Evolutionary conservation across 2,888 invertebrate genomes (phyloP).

Genomic region (Pardosa pseudoannulata): DNA sequence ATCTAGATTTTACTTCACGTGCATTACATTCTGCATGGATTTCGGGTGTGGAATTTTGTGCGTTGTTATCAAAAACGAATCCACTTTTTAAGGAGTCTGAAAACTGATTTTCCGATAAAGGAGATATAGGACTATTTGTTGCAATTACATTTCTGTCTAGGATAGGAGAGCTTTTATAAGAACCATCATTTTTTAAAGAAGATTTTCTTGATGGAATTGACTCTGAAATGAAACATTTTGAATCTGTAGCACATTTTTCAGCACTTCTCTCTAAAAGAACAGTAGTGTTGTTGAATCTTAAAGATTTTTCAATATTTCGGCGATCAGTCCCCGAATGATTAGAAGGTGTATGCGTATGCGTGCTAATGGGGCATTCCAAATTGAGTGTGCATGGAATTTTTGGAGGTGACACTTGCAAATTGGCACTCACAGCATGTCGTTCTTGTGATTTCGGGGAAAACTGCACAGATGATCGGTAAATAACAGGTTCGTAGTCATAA

Average conservation of each 20-base stretch:
- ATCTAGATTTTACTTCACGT: background rate
- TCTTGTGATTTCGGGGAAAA: conserved; percentile 38
- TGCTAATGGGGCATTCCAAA: background rate
- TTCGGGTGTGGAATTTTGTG: background rate
- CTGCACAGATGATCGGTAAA: conserved; percentile 38
- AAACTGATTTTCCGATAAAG: background rate
- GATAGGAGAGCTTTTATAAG: background rate
- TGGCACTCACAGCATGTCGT: conserved; percentile 34
- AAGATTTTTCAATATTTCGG: background rate
- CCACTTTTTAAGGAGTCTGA: background rate
- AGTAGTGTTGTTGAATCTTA: conserved; percentile 6
- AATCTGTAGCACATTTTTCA: background rate
- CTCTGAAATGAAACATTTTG: background rate
- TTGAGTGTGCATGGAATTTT: background rate
- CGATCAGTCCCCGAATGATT: background rate
- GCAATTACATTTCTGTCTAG: background rate
- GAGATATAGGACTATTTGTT: background rate
- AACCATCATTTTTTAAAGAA: background rate
- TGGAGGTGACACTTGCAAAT: conserved; percentile 41
- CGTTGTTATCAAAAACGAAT: background rate
- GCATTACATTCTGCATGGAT: background rate
- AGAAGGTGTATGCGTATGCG: background rate
- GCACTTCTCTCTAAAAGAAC: background rate
- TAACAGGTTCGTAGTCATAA: conserved; percentile 21
- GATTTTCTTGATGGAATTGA: background rate